Evolutionary conservation across 2,888 invertebrate genomes (phyloP), one percentile per base, ranked within the genome.

Genomic region (Chirona hameri): DNA sequence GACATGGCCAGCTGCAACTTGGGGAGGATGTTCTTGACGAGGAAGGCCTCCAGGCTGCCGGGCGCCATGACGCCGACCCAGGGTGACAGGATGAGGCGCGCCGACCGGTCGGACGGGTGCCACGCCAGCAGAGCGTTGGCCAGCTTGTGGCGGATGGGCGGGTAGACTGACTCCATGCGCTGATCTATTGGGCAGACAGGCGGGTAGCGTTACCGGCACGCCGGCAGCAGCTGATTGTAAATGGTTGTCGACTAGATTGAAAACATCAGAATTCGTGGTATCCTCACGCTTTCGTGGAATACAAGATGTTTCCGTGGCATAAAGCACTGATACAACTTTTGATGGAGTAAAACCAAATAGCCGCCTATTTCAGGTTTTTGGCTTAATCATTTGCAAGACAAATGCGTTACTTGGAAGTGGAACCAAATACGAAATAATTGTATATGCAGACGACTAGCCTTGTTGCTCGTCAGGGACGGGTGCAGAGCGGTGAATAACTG

Each of bases 21-120:
- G 60, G 97, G 97, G 85, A 97, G 91, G 84, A 98, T 94, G 88
- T 98, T 94, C 86, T 94, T 94, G 14, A 93, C 89, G 27, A 97
- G 88, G 87, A 97, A 96, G 3, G 92, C 92, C 82, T 94, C 92
- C 91, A 96, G 93, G 82, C 93, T 91, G 24, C 91, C 92, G 83
- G 91, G 92, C 80, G 92, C 90, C 87, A 97, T 93, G 0, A 95
- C 94, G 82, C 90, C 90, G 46, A 91, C 89, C 99, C 99, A 99
- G 0, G 99, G 98, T 82, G 93, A 92, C 48, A 99, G 90, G 90
- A 99, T 95, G 46, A 95, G 91, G 85, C 95, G 92, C 0, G 98
- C 99, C 0, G 98, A 98, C 69, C 92, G 91, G 90, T 99, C 99
- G 0, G 95, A 95, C 0, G 98, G 98, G 89, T 97, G 95, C 99